Base-by-base conservation (phyloP, 2,113 vertebrate genomes). In the Mesoclemmys tuberculata region DNA sequence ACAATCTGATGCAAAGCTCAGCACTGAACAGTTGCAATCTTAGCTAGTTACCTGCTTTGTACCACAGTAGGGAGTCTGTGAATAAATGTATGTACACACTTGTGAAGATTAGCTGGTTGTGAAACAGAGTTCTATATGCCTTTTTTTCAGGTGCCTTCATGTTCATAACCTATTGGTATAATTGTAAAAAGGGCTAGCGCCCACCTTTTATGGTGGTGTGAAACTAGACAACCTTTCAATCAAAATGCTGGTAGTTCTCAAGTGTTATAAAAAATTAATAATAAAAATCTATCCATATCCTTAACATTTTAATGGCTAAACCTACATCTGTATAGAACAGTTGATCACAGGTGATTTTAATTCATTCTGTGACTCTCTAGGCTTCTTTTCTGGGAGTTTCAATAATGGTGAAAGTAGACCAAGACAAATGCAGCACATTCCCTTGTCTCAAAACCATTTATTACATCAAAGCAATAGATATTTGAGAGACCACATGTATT, bases 11-110 rank as follows among this genome's bases (percentile, higher is more conserved):
- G 79, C 74, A 71, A 68, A 86, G 92, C 92, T 93, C 93, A 87
- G 85, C 90, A 92, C 85, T 51, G 87, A 96, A 94, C 91, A 93
- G 87, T 96, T 96, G 88, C 90, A 89, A 68, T 92, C 82, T 64
- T 91, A 51, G 21, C 89, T 71, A 97, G 91, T 87, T 96, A 84
- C 89, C 95, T 97, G 84, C 90, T 89, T 94, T 96, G 95, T 82
- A 94, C 89, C 87, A 54, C 93, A 89, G 94, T 86, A 93, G 95
- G 93, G 95, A 92, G 93, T 92, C 96, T 90, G 81, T 97, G 94
- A 97, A 95, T 97, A 96, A 97, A 97, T 97, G 90, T 80, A 95
- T 96, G 64, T 85, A 92, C 31, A 5, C 82, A 38, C 88, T 95
- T 91, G 90, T 91, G 56, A 95, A 92, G 85, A 92, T 21, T 49